Percentiles rank a stretch among this genome's conserved stretches.
Evolutionary conservation across 1,140 invertebrate species (phyloP).

Genomic region (Brachionus asplanchnoidis): DNA sequence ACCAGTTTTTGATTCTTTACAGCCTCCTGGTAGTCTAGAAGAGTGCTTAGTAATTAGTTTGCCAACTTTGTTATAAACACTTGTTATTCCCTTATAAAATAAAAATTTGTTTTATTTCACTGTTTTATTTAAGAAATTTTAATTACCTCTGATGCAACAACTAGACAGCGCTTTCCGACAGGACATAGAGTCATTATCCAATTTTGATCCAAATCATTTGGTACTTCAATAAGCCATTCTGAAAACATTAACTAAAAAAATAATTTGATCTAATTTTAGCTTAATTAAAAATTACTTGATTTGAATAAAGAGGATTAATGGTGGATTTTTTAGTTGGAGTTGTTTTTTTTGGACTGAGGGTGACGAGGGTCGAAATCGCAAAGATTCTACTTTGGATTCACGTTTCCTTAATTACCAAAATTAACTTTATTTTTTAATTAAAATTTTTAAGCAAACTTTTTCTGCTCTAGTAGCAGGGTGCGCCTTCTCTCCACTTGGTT

Average conservation of each 20-base stretch:
- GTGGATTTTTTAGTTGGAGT: background rate
- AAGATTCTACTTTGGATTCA: background rate
- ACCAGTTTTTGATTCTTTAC: slow-evolving; percentile 42
- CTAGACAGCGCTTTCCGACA: slow-evolving; percentile 69
- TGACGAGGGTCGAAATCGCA: background rate
- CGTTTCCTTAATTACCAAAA: slow-evolving; percentile 4
- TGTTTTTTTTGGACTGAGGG: background rate
- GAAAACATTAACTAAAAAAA: slow-evolving; percentile 68
- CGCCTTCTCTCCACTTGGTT: background rate
- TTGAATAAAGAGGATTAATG: background rate
- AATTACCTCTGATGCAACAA: slow-evolving; percentile 67
- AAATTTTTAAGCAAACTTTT: background rate
- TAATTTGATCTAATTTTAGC: background rate
- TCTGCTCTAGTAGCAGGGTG: background rate
- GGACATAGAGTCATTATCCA: slow-evolving; percentile 81
- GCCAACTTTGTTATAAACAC: slow-evolving; percentile 68
- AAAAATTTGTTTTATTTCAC: background rate
- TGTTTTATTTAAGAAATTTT: background rate
- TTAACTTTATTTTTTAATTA: background rate
- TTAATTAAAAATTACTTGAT: background rate
- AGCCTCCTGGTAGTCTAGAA: slow-evolving; percentile 73
- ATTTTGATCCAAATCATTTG: slow-evolving; percentile 53
- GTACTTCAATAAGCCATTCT: slow-evolving; percentile 82
- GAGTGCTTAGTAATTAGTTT: slow-evolving; percentile 61
- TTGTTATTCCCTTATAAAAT: slow-evolving; percentile 58